phyloP scores from a whole-genome alignment of 2,797 vertebrate species.

The Zenarchopterus dispar region DNA sequence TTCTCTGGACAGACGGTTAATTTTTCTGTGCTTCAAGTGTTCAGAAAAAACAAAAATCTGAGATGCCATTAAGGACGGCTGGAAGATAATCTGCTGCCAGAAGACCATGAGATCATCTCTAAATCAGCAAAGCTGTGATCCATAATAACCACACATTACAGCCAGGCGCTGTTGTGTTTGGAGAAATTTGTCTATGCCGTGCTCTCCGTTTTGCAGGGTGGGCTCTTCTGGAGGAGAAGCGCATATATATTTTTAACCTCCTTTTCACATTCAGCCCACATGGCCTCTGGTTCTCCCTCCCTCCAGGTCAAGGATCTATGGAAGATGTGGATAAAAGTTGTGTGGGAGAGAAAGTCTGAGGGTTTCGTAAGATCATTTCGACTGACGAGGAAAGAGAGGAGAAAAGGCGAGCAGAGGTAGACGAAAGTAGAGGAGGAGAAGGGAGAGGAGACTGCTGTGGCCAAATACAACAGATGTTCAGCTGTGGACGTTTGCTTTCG shows the following conservation, averaged over 20 bases:
- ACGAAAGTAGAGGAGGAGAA: background rate
- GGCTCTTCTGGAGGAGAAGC: constrained; percentile 48
- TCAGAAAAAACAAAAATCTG: constrained; percentile 61
- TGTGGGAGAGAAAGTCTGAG: constrained; percentile 44
- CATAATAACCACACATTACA: constrained; percentile 65
- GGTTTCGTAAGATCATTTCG: constrained; percentile 36
- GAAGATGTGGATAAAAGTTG: constrained; percentile 42
- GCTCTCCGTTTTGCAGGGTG: constrained; percentile 42
- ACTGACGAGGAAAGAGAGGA: constrained; percentile 23
- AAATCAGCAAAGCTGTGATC: constrained; percentile 65
- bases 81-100: constrained; percentile 62
- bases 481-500: constrained; percentile 41
- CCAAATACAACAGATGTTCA: constrained; percentile 72
- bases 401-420: background rate
- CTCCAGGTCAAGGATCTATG: constrained; percentile 40
- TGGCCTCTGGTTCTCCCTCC: constrained; percentile 29
- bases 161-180: constrained; percentile 68
- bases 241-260: constrained; percentile 35
- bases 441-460: constrained; percentile 16
- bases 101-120: constrained; percentile 70
- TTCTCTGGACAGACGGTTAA: constrained; percentile 44
- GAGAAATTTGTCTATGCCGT: constrained; percentile 52
- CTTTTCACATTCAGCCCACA: constrained; percentile 20
- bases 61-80: constrained; percentile 50
- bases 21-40: constrained; percentile 40